Base-by-base conservation (phyloP, 2,888 invertebrate genomes). In the Tubulanus polymorphus region DNA sequence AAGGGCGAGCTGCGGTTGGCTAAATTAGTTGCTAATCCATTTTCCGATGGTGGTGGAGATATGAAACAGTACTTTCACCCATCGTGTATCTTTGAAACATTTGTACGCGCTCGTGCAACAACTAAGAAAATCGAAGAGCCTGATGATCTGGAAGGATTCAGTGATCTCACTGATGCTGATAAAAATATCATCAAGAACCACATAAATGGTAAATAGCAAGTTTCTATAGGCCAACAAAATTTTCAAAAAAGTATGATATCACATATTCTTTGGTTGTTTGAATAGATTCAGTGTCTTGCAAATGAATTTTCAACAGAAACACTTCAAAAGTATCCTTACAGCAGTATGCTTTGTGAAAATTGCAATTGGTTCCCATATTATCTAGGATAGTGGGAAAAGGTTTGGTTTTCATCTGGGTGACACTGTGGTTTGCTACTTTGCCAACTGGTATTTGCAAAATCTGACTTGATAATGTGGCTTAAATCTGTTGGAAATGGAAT, bases 31-130 rank as follows among this genome's bases (percentile, higher is more conserved):
- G 80, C 87, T 1, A 93, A 90, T 78, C 90, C 90, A 0, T 92
- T 90, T 71, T 85, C 84, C 15, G 83, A 83, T 10, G 85, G 84
- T 69, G 85, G 85, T 23, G 85, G 85, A 0, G 86, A 86, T 45
- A 90, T 93, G 90, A 93, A 91, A 76, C 85, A 85, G 63, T 93
- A 91, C 72, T 85, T 87, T 74, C 93, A 93, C 71, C 80, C 89
- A 0, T 81, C 85, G 56, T 93, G 93, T 69, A 79, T 93, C 3
- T 88, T 91, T 82, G 88, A 91, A 72, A 84, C 85, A 18, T 87
- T 93, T 63, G 80, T 86, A 37, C 87, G 87, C 71, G 92, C 93
- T 67, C 81, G 91, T 52, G 87, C 88, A 0, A 85, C 88, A 0
- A 93, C 93, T 0, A 89, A 88, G 79, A 85, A 88, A 55, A 88